These are phyloP conservation scores for Fulmarus glacialis DNA, from an alignment of 2,113 vertebrate species.

Conservation along the genomic window DNA sequence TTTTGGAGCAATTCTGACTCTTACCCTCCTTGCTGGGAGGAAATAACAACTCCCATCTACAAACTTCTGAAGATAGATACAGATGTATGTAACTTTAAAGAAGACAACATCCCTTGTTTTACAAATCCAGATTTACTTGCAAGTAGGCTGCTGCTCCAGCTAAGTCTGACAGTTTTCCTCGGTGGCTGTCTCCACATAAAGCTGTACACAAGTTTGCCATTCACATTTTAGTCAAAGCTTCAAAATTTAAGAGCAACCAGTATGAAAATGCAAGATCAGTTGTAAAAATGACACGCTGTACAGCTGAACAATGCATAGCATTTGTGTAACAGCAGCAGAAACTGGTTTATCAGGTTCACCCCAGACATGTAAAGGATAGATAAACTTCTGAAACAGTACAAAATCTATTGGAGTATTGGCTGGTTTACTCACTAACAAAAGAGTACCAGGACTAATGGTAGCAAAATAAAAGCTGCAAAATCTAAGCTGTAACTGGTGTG, in stretches of 20 bases:
- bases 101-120: neutral
- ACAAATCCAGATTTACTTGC: neutral
- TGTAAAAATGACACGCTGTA: neutral
- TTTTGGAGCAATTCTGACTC: neutral
- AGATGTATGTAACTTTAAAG: neutral
- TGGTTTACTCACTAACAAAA: neutral
- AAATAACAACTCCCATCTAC: neutral
- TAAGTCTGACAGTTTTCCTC: neutral
- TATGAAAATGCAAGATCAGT: neutral
- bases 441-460: neutral
- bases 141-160: neutral
- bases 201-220: neutral
- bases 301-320: neutral
- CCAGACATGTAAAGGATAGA: neutral
- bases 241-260: neutral
- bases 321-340: neutral
- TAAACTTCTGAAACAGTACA: neutral
- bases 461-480: neutral
- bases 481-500: neutral
- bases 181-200: neutral
- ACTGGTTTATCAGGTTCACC: constrained; percentile 16
- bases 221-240: neutral
- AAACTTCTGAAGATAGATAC: neutral
- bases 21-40: neutral
- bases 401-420: neutral